These are phyloP conservation scores for Cirrhinus molitorella DNA, from an alignment of 2,797 vertebrate species.

Conservation along the genomic window DNA sequence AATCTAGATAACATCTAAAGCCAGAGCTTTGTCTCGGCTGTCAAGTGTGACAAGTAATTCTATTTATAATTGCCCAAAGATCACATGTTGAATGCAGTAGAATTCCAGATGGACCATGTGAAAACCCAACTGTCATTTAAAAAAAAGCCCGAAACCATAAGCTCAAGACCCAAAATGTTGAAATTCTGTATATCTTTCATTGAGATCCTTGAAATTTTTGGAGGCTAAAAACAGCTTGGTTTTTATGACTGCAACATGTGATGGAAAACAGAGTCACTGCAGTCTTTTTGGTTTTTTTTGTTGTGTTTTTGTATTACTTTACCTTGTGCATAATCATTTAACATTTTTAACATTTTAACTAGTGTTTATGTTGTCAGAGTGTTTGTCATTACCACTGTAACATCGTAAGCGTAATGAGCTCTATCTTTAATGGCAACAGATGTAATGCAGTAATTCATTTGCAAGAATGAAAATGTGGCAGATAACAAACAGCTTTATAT, in stretches of 20 bases:
- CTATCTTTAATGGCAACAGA: conserved; percentile 44
- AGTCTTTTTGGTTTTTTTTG: conserved; percentile 34
- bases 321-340: conserved; percentile 33
- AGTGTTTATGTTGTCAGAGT: conserved; percentile 50
- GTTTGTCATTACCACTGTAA: conserved; percentile 49
- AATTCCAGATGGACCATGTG: conserved; percentile 3
- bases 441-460: conserved; percentile 39
- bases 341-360: conserved; percentile 37
- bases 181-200: conserved; percentile 16
- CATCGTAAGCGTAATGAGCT: conserved; percentile 32
- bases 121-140: conserved; percentile 7
- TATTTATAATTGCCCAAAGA: conserved; percentile 35
- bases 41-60: conserved; percentile 7
- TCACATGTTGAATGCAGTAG: conserved; percentile 26
- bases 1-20: conserved; percentile 1
- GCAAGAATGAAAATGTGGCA: conserved; percentile 46
- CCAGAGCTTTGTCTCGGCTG: conserved; percentile 19
- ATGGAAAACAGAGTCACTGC: conserved; percentile 23
- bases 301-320: conserved; percentile 46
- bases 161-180: conserved; percentile 5
- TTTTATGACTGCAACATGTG: conserved; percentile 17
- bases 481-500: conserved; percentile 48
- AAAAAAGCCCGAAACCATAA: conserved; percentile 10
- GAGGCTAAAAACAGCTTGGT: neutral
- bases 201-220: neutral